Evolutionary conservation across 2,113 vertebrate species (phyloP).

Genomic region (Vombatus ursinus): DNA sequence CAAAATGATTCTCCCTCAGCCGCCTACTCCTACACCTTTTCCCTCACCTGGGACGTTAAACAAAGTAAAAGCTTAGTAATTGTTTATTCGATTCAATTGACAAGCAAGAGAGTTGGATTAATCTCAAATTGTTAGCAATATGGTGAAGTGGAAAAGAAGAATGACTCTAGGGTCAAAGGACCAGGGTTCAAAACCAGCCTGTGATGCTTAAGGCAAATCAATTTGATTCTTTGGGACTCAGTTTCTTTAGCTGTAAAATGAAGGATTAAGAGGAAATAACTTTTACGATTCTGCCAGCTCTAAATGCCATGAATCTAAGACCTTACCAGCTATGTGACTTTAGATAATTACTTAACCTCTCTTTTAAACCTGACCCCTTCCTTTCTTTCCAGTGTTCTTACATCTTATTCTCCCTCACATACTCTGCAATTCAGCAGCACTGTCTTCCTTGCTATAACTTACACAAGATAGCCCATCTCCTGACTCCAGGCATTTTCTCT

Average conservation of each 20-base stretch:
- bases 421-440: background rate
- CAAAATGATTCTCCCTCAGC: background rate
- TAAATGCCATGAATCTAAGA: background rate
- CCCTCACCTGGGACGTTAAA: background rate
- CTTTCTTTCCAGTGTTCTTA: background rate
- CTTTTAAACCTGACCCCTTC: background rate
- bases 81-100: background rate
- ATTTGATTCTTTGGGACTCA: background rate
- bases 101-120: background rate
- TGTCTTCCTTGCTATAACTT: background rate
- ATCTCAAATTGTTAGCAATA: background rate
- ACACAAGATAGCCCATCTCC: background rate
- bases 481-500: background rate
- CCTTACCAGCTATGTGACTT: background rate
- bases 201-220: background rate
- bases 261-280: background rate
- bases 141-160: background rate
- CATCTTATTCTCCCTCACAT: background rate
- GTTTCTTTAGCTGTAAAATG: slow-evolving; percentile 21
- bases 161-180: too few species aligned
- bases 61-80: background rate
- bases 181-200: background rate
- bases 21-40: background rate
- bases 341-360: background rate
- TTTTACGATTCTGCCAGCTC: background rate